Evolutionary conservation across 2,113 vertebrate genomes (phyloP).

Genomic region (Varanus komodoensis): DNA sequence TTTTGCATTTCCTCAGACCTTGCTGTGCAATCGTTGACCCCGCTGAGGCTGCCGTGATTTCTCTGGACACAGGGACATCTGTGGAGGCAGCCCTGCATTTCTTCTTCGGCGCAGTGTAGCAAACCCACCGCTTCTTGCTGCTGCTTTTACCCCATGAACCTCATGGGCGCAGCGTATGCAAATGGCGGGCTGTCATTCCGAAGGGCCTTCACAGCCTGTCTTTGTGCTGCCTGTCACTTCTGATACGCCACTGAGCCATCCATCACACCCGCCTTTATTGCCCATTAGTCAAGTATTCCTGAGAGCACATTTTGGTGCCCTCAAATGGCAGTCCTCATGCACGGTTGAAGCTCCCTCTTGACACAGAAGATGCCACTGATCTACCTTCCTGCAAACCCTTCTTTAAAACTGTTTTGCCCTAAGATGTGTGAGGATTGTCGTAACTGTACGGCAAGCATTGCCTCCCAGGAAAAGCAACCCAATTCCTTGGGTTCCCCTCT

Average conservation of each 20-base stretch:
- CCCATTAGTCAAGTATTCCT: neutral
- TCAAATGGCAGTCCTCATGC: neutral
- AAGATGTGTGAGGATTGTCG: neutral
- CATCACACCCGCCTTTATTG: neutral
- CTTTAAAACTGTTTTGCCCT: neutral
- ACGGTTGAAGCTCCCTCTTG: neutral
- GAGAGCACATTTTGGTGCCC: neutral
- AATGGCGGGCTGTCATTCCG: neutral
- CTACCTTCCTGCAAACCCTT: neutral
- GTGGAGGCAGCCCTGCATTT: neutral
- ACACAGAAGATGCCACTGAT: neutral
- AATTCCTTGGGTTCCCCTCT: neutral
- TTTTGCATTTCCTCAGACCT: neutral
- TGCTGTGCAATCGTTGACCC: neutral
- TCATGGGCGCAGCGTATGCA: neutral
- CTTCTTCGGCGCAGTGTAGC: neutral
- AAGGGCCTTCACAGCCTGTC: neutral
- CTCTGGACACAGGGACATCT: neutral
- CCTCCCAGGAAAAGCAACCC: neutral
- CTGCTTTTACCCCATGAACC: neutral
- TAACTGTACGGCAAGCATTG: neutral
- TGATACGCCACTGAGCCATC: neutral
- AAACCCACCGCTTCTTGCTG: neutral
- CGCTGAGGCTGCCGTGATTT: neutral
- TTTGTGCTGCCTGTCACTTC: conserved; percentile 1